These are phyloP conservation scores for Diorhabda carinulata DNA, from an alignment of 1,140 invertebrate genomes.

Conservation along the genomic window DNA sequence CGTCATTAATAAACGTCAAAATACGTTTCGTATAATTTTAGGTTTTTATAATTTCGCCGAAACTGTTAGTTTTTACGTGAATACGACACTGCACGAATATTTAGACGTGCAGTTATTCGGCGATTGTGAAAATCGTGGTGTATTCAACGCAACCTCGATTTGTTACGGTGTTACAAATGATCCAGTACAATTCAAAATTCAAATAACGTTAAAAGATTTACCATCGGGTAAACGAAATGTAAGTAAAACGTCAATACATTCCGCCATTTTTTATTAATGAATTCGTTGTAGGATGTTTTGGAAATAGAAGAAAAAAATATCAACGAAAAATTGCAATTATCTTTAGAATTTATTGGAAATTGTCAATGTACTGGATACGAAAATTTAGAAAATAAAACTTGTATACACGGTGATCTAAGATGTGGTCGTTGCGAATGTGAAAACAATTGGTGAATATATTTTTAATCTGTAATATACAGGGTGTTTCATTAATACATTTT, in stretches of 20 bases:
- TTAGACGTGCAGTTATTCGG: slow-evolving; percentile 56
- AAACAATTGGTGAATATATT: slow-evolving; percentile 52
- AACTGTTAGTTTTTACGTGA: slow-evolving; percentile 55
- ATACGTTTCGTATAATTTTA: background rate
- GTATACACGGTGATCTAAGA: slow-evolving; percentile 52
- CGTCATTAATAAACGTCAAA: background rate
- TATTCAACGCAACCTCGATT: slow-evolving; percentile 47
- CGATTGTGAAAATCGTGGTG: slow-evolving; percentile 52
- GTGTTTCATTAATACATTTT: slow-evolving; percentile 11
- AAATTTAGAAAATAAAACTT: slow-evolving; percentile 28
- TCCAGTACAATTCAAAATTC: slow-evolving; percentile 55
- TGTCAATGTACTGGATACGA: slow-evolving; percentile 47
- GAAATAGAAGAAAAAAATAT: slow-evolving; percentile 52
- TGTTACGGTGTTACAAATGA: slow-evolving; percentile 56
- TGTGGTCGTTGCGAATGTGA: slow-evolving; percentile 59
- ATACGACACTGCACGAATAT: slow-evolving; percentile 45
- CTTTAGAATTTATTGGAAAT: slow-evolving; percentile 49
- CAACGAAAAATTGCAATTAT: slow-evolving; percentile 49
- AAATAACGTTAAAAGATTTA: slow-evolving; percentile 51
- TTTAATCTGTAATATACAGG: background rate
- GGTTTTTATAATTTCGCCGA: slow-evolving; percentile 16
- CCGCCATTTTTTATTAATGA: background rate
- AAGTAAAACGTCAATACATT: slow-evolving; percentile 4
- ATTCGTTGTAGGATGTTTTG: slow-evolving; percentile 38
- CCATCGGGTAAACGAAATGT: background rate